Evolutionary conservation across 2,113 vertebrate species (phyloP).

Genomic region (Piprites chloris): DNA sequence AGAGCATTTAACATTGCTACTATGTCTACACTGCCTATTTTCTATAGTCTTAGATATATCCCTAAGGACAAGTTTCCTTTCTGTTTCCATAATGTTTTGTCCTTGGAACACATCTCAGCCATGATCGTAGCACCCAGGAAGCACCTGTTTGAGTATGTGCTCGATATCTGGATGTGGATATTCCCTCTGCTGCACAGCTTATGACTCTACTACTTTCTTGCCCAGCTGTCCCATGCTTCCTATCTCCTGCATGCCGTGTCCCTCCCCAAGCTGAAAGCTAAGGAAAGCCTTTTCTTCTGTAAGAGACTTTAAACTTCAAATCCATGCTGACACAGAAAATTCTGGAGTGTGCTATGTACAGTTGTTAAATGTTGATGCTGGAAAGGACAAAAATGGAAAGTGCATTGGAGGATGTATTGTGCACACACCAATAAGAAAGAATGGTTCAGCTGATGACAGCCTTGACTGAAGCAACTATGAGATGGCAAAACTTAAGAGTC

Average conservation of each 20-base stretch:
- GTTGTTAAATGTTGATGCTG: not conserved
- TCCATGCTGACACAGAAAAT: not conserved
- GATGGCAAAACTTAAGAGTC: not conserved
- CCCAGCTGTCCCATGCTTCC: not conserved
- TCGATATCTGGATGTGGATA: not conserved
- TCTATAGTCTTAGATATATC: not conserved
- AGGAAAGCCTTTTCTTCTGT: not conserved
- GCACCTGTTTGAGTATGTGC: not conserved
- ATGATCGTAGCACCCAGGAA: accelerated
- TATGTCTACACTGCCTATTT: not conserved
- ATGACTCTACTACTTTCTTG: not conserved
- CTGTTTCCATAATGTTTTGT: not conserved
- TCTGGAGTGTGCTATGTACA: not conserved
- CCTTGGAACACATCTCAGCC: not conserved
- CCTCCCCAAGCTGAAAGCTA: not conserved
- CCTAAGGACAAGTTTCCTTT: not conserved
- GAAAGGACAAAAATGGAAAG: not conserved
- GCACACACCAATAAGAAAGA: not conserved
- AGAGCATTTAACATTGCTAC: not conserved
- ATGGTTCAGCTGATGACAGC: not conserved
- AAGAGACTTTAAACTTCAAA: not conserved
- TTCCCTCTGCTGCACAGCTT: not conserved
- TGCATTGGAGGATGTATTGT: not conserved
- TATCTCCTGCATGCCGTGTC: not conserved
- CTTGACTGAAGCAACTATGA: not conserved